A percentile compares a stretch with the other conserved stretches of the same genome.
These are phyloP conservation scores for Brachionus manjavacas DNA, from an alignment of 1,140 invertebrate genomes.

Conservation along the genomic window DNA sequence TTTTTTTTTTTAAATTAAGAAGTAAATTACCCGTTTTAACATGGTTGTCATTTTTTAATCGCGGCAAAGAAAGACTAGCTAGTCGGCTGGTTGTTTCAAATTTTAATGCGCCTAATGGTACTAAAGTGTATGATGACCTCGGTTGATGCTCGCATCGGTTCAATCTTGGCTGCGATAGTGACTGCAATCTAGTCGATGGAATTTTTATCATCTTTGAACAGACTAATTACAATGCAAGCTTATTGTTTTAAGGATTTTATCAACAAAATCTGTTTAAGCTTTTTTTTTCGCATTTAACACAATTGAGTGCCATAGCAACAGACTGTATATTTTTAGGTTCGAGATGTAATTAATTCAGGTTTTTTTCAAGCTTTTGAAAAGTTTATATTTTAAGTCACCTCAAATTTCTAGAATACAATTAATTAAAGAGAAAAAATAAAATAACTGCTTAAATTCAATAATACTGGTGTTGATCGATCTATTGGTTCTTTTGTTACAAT, in stretches of 20 bases:
- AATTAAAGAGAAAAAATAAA: background rate
- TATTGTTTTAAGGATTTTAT: background rate
- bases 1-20: background rate
- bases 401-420: background rate
- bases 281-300: background rate
- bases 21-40: conserved; percentile 31
- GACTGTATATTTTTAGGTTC: conserved; percentile 6
- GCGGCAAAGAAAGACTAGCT: background rate
- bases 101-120: background rate
- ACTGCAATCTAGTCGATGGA: background rate
- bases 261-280: background rate
- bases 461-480: background rate
- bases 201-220: background rate
- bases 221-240: background rate
- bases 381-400: background rate
- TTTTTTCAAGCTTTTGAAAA: conserved; percentile 8
- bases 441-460: background rate
- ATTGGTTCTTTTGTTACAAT: background rate
- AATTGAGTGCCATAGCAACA: conserved; percentile 26
- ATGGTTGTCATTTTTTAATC: background rate
- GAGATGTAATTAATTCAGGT: background rate
- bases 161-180: conserved; percentile 1
- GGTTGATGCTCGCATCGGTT: background rate
- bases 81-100: background rate
- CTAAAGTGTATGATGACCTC: conserved; percentile 5